These are phyloP conservation scores for Eupelmus urozonus DNA, from an alignment of 2,888 invertebrate species.

Conservation along the genomic window DNA sequence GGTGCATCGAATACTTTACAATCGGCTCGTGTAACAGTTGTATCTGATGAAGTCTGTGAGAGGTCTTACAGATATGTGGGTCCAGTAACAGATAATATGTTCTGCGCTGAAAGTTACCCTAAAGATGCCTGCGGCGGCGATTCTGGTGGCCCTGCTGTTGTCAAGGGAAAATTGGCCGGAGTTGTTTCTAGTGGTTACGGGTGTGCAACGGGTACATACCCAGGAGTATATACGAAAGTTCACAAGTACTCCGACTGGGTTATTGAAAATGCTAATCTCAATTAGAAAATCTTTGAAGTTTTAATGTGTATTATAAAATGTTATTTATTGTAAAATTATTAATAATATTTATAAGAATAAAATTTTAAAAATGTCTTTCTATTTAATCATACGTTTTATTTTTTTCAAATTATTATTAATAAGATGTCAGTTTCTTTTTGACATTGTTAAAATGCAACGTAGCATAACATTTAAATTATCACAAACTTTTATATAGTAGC, in stretches of 20 bases:
- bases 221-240: slow-evolving; percentile 39
- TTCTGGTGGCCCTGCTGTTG: slow-evolving; percentile 49
- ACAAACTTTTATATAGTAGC: no score
- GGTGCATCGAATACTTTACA: slow-evolving; percentile 8
- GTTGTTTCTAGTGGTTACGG: slow-evolving; percentile 30
- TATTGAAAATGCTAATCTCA: slow-evolving; percentile 1
- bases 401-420: no score
- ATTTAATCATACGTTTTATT: no score
- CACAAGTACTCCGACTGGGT: slow-evolving; percentile 47
- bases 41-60: slow-evolving; percentile 24
- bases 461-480: no score
- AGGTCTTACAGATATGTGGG: slow-evolving; percentile 1
- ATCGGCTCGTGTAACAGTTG: slow-evolving; percentile 29
- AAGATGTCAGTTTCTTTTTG: no score
- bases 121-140: slow-evolving; percentile 43
- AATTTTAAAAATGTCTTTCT: no score
- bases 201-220: slow-evolving; percentile 38
- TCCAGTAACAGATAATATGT: slow-evolving; percentile 37
- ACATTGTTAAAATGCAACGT: no score
- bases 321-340: no score
- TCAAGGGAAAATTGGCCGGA: slow-evolving; percentile 36
- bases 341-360: no score
- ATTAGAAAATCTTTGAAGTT: no score
- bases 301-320: no score
- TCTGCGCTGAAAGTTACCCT: slow-evolving; percentile 29